phyloP scores from a whole-genome alignment of 2,888 invertebrate genomes.

The Quadriops clusia region DNA sequence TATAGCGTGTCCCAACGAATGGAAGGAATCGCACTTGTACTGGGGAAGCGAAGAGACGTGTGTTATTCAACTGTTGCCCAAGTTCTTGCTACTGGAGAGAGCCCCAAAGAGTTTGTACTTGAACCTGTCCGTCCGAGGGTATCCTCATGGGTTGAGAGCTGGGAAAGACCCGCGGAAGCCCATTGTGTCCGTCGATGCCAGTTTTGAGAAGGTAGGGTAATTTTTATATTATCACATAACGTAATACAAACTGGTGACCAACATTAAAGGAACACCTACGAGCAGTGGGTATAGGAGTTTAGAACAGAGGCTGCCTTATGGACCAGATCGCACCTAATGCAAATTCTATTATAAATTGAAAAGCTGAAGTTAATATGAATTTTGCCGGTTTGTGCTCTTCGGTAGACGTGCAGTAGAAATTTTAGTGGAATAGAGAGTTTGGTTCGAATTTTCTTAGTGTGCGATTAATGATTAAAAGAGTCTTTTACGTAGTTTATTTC shows the following conservation, averaged over 20 bases:
- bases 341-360: too few species aligned
- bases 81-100: constrained; percentile 48
- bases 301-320: too few species aligned
- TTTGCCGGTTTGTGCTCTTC: too few species aligned
- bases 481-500: too few species aligned
- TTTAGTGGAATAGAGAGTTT: too few species aligned
- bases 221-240: too few species aligned
- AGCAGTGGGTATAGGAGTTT: not conserved
- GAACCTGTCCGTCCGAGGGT: constrained; percentile 72
- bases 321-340: too few species aligned
- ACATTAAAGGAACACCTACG: too few species aligned
- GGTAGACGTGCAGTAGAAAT: too few species aligned
- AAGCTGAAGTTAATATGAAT: too few species aligned
- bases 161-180: constrained; percentile 72
- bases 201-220: constrained; percentile 57
- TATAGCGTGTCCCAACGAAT: constrained; percentile 65
- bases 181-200: constrained; percentile 58
- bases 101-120: constrained; percentile 72
- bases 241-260: constrained; percentile 6
- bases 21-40: constrained; percentile 76
- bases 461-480: too few species aligned
- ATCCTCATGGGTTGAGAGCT: constrained; percentile 72
- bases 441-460: too few species aligned
- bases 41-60: constrained; percentile 73
- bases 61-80: constrained; percentile 63